phyloP scores from a whole-genome alignment of 2,888 invertebrate genomes.

The Nebria salina region DNA sequence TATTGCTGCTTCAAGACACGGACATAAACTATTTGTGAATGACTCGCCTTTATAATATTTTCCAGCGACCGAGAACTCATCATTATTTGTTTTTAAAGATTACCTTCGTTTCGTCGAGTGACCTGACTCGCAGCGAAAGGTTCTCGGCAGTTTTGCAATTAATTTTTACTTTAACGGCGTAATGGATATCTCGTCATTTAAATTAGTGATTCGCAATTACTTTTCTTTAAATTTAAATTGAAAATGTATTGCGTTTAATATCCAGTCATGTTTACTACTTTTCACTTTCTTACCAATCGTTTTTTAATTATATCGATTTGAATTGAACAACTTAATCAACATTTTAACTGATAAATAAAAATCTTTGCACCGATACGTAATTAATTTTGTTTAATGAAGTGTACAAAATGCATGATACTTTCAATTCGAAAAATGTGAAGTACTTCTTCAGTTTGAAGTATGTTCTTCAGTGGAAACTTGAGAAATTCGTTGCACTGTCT shows the following conservation, averaged over 20 bases:
- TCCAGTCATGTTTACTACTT: no score
- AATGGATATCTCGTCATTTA: background rate
- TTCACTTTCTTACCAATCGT: no score
- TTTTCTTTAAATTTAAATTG: background rate
- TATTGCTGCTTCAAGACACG: constrained; percentile 2
- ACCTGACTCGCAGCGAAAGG: background rate
- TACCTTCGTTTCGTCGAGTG: constrained; percentile 36
- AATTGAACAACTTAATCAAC: background rate
- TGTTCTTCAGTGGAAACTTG: background rate
- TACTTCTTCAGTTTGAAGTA: background rate
- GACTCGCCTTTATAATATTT: background rate
- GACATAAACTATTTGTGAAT: background rate
- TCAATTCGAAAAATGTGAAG: background rate
- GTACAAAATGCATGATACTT: background rate
- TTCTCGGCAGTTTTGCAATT: background rate
- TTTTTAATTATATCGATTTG: background rate
- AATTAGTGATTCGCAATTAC: background rate
- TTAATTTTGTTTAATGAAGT: background rate
- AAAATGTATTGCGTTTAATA: no score
- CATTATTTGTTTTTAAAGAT: constrained; percentile 14
- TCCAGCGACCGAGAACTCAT: background rate
- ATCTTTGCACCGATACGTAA: background rate
- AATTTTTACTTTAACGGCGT: background rate
- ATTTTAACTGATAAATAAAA: background rate
- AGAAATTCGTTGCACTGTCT: background rate